These are phyloP conservation scores for Sebastes vulpes DNA, from an alignment of 2,797 vertebrate genomes.

Conservation along the genomic window DNA sequence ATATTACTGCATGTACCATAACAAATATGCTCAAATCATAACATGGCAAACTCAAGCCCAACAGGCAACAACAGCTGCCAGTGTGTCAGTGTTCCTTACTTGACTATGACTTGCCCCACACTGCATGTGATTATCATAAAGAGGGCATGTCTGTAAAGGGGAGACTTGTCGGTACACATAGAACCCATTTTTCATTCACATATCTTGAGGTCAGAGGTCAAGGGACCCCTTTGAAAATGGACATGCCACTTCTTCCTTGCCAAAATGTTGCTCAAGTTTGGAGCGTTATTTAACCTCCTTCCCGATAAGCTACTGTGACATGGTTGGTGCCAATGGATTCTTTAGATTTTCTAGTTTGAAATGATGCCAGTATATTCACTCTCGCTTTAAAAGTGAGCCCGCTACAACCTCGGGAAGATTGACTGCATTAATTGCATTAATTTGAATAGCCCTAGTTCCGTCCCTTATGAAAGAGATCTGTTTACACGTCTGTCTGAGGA, in stretches of 20 bases:
- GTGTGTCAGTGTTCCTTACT: no score
- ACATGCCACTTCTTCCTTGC: background rate
- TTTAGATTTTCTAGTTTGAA: no score
- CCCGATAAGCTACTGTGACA: no score
- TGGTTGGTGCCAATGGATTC: no score
- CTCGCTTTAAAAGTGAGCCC: background rate
- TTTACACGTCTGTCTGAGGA: conserved; percentile 35
- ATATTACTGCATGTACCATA: background rate
- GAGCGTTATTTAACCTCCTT: no score
- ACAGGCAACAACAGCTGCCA: no score
- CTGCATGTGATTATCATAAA: no score
- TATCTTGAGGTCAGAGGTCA: background rate
- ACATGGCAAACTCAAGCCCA: background rate
- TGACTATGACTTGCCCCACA: no score
- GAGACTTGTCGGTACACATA: no score
- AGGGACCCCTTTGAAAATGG: background rate
- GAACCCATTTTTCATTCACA: background rate
- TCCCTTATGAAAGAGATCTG: background rate
- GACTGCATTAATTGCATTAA: background rate
- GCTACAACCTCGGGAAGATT: background rate
- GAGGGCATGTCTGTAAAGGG: no score
- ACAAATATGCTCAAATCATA: background rate
- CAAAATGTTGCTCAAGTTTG: no score
- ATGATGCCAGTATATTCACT: no score
- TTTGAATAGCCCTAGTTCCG: background rate